phyloP scores from a whole-genome alignment of 2,888 invertebrate genomes.

The Anoplius nigerrimus region DNA sequence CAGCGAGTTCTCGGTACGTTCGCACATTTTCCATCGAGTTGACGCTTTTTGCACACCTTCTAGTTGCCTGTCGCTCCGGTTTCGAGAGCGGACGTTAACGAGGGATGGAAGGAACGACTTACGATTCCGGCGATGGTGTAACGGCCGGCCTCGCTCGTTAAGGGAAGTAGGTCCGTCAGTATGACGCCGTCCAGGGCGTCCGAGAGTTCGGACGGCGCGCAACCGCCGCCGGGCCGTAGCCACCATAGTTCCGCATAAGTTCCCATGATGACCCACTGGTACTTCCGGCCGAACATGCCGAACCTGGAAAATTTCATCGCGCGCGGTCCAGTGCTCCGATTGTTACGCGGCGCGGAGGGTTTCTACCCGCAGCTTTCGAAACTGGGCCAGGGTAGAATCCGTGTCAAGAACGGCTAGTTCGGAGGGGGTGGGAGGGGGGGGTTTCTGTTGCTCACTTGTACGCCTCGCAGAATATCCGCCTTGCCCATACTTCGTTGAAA shows the following conservation, averaged over 20 bases:
- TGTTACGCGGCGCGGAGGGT: not conserved
- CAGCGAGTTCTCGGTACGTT: too few species aligned
- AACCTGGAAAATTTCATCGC: conserved; percentile 75
- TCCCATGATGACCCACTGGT: conserved; percentile 96
- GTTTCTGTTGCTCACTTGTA: conserved; percentile 78
- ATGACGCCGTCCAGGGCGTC: conserved; percentile 91
- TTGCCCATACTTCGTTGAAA: conserved; percentile 95
- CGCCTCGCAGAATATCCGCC: conserved; percentile 92
- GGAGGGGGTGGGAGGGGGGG: not conserved
- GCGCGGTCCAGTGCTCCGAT: not conserved
- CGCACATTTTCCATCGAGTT: too few species aligned
- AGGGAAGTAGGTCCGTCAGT: conserved; percentile 89
- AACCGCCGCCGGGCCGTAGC: conserved; percentile 73
- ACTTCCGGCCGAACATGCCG: conserved; percentile 93
- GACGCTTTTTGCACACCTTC: too few species aligned
- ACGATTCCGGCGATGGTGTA: conserved; percentile 91
- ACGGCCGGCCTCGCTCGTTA: conserved; percentile 90
- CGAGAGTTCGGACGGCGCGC: conserved; percentile 79
- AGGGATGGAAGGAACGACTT: too few species aligned
- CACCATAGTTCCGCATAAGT: conserved; percentile 88
- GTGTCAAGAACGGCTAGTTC: not conserved
- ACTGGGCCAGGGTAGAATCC: too few species aligned
- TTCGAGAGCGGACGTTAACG: too few species aligned
- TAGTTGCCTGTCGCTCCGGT: too few species aligned
- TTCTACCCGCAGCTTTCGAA: not conserved